Conservation (phyloP, 2,888 invertebrate species). For the Eupelmus urozonus region DNA sequence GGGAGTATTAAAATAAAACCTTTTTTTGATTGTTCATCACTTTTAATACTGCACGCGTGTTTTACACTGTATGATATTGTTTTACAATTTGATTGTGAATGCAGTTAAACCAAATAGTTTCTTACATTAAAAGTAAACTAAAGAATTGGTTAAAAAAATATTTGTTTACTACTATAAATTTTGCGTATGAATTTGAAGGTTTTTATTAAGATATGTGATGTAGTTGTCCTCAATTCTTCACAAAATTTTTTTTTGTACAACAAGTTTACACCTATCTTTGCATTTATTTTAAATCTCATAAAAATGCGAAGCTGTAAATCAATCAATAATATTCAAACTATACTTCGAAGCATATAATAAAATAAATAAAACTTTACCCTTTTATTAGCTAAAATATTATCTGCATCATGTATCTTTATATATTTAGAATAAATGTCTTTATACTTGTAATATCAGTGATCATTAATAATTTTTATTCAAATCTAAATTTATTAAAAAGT, state of each 20-base stretch:
- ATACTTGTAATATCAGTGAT: too few relatives aligned
- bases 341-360: too few relatives aligned
- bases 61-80: conserved; percentile 4
- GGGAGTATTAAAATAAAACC: background rate
- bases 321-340: too few relatives aligned
- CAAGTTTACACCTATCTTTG: background rate
- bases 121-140: background rate
- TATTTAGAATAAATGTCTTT: too few relatives aligned
- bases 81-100: background rate
- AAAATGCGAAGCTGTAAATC: too few relatives aligned
- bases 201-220: background rate
- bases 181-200: background rate
- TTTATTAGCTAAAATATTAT: too few relatives aligned
- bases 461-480: too few relatives aligned
- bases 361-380: too few relatives aligned
- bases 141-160: conserved; percentile 2
- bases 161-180: background rate
- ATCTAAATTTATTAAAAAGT: too few relatives aligned
- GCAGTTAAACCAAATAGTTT: background rate
- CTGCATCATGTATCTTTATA: too few relatives aligned
- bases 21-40: conserved; percentile 30
- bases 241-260: background rate
- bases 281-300: too few relatives aligned
- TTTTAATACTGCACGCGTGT: conserved; percentile 5
- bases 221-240: background rate